phyloP scores from a whole-genome alignment of 2,113 vertebrate genomes.

The Nannobrachium achirus region DNA sequence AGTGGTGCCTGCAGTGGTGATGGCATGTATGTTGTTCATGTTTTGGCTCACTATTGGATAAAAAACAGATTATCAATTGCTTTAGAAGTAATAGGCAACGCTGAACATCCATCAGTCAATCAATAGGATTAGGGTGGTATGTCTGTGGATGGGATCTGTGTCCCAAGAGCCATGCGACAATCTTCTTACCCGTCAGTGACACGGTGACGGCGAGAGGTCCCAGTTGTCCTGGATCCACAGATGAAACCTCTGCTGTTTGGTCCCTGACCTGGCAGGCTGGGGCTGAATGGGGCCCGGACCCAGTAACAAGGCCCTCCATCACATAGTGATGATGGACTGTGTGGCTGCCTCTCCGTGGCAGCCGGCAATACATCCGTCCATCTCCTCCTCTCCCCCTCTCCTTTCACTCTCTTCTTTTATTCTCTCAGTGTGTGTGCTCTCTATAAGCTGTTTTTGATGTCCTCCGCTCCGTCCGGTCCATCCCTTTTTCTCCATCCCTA shows the following conservation, averaged over 20 bases:
- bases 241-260: not conserved
- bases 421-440: conserved; percentile 7
- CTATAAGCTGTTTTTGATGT: conserved; percentile 17
- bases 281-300: conserved; percentile 9
- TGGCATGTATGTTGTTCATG: too few relatives aligned
- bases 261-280: conserved; percentile 10
- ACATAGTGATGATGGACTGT: conserved; percentile 49
- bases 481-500: conserved; percentile 44
- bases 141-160: too few relatives aligned
- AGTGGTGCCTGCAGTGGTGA: too few relatives aligned
- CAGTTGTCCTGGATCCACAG: not conserved
- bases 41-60: too few relatives aligned
- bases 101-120: too few relatives aligned
- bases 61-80: too few relatives aligned
- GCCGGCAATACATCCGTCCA: conserved; percentile 42
- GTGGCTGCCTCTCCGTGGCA: conserved; percentile 37
- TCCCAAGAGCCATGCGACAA: too few relatives aligned
- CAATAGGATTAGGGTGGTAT: too few relatives aligned
- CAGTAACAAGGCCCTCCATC: conserved; percentile 20
- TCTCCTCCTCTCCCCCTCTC: not conserved
- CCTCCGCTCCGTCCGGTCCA: conserved; percentile 46
- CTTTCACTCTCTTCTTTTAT: not conserved
- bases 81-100: too few relatives aligned
- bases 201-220: too few relatives aligned
- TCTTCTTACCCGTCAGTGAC: too few relatives aligned